Base-by-base conservation (phyloP, 1,140 invertebrate species). In the Temnothorax longispinosus region DNA sequence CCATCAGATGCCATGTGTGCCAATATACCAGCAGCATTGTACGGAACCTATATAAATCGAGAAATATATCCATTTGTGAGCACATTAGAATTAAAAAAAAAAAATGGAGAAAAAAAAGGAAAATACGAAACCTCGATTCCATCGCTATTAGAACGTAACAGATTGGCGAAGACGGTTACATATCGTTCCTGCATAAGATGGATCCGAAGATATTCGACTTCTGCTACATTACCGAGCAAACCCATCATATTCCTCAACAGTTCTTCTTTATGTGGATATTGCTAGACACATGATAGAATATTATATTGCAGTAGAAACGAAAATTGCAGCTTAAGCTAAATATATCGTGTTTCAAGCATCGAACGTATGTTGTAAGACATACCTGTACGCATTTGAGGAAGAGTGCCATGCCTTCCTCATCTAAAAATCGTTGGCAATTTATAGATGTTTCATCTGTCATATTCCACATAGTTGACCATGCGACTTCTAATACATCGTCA, bases 401-500 rank as follows among this genome's bases (percentile, higher is more conserved):
- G 85, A 97, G 97, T 81, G 97, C 96, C 97, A 99, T 98, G 77
- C 99, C 99, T 64, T 97, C 96, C 76, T 97, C 97, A 90, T 98
- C 97, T 52, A 99, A 96, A 95, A 99, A 99, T 92, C 97, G 96
- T 94, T 97, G 96, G 96, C 99, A 99, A 96, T 99, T 99, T 85
- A 97, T 96, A 38, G 98, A 97, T 54, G 98, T 99, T 96, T 99
- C 99, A 95, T 99, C 99, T 65, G 99, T 99, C 65, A 99, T 98
- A 96, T 99, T 99, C 98, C 98, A 98, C 97, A 99, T 98, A 3
- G 98, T 99, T 85, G 98, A 99, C 99, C 99, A 99, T 7, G 99
- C 98, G 18, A 99, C 98, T 96, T 99, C 99, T 95, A 99, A 96
- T 1, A 99, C 98, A 95, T 99, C 99, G 94, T 99, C 99, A 94